These are phyloP conservation scores for Prunella strophiata DNA, from an alignment of 2,797 vertebrate genomes.

Conservation along the genomic window DNA sequence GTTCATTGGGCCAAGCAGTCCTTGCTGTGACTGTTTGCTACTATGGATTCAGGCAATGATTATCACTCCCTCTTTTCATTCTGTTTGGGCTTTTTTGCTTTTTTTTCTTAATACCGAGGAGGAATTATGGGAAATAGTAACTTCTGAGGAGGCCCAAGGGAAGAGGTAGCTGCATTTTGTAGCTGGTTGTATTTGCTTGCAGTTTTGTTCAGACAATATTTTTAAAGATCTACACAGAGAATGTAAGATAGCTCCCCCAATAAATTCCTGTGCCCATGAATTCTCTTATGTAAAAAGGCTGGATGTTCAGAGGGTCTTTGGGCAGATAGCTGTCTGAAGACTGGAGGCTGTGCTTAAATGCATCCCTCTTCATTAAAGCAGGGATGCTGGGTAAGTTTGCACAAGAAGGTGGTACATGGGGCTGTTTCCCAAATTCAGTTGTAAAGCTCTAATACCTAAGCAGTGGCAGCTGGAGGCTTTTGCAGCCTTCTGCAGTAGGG, in stretches of 20 bases:
- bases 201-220: background rate
- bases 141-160: background rate
- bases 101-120: background rate
- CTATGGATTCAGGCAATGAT: background rate
- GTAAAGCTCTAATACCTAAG: background rate
- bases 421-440: background rate
- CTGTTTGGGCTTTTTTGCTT: background rate
- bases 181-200: background rate
- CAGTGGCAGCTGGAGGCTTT: background rate
- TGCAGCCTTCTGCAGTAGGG: background rate
- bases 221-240: background rate
- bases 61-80: background rate
- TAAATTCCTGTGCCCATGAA: background rate
- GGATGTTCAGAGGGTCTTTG: background rate
- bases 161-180: background rate
- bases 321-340: background rate
- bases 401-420: background rate
- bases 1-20: conserved; percentile 7
- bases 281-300: background rate
- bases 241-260: background rate
- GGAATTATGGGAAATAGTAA: background rate
- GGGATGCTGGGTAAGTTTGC: background rate
- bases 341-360: background rate
- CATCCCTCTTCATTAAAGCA: background rate
- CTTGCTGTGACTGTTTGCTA: background rate